A percentile compares a stretch with the other conserved stretches of the same genome.
phyloP scores from a whole-genome alignment of 2,797 vertebrate species.

The Characodon lateralis region DNA sequence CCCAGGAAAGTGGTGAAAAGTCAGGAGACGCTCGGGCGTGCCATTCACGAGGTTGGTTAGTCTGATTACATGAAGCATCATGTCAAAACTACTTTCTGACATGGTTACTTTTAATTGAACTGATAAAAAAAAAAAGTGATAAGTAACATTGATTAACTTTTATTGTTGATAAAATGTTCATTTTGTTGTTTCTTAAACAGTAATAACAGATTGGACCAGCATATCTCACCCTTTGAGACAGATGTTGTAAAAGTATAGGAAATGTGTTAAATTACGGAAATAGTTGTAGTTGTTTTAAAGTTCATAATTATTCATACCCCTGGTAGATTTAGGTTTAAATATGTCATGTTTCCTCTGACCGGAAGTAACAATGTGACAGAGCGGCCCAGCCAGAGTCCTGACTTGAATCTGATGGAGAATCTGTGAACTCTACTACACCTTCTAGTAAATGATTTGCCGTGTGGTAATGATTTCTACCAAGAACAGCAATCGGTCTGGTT shows the following conservation, averaged over 20 bases:
- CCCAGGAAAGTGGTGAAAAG: conserved; percentile 87
- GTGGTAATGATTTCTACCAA: too few relatives aligned
- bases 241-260: not conserved
- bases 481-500: too few relatives aligned
- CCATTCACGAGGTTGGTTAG: conserved; percentile 84
- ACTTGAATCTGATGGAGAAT: not conserved
- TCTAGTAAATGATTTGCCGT: too few relatives aligned
- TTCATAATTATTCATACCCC: not conserved
- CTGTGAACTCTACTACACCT: too few relatives aligned
- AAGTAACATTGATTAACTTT: not conserved
- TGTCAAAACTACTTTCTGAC: not conserved
- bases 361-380: not conserved
- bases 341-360: not conserved
- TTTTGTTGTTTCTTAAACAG: not conserved
- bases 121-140: not conserved
- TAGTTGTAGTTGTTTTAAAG: not conserved
- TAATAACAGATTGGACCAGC: not conserved
- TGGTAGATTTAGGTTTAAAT: not conserved
- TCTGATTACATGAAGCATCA: not conserved
- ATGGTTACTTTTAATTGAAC: not conserved
- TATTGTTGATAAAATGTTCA: not conserved
- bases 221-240: not conserved
- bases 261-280: not conserved
- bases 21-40: conserved; percentile 84
- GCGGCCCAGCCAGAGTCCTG: not conserved